These are phyloP conservation scores for Scaptodrosophila lebanonensis DNA, from an alignment of 1,140 invertebrate genomes.

Conservation along the genomic window DNA sequence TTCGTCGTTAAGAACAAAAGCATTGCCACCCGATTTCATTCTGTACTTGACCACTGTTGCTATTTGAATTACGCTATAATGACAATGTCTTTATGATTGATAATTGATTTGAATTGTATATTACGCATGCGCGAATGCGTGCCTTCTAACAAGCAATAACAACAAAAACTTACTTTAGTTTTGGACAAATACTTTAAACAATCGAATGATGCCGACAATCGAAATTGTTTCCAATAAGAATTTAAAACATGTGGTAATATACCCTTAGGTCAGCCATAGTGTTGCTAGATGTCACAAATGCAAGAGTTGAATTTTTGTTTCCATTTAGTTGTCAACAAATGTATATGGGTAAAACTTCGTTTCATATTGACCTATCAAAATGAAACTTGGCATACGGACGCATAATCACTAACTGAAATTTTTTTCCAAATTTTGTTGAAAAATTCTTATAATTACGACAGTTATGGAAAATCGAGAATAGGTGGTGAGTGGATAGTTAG, in stretches of 20 bases:
- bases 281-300: no score
- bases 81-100: constrained; percentile 75
- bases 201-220: constrained; percentile 14
- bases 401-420: no score
- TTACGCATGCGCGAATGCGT: constrained; percentile 74
- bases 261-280: no score
- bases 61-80: constrained; percentile 71
- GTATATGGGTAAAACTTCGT: no score
- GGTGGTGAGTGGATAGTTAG: constrained; percentile 29
- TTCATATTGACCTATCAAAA: no score
- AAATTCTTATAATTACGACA: no score
- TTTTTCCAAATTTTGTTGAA: no score
- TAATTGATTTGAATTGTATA: constrained; percentile 73
- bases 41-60: constrained; percentile 3
- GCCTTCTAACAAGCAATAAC: constrained; percentile 56
- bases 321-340: background rate
- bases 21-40: background rate
- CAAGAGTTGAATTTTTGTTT: no score
- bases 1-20: background rate
- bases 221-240: background rate
- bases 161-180: background rate
- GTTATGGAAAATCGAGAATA: no score
- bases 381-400: no score
- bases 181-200: background rate
- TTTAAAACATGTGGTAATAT: no score